Conservation (phyloP, 2,888 invertebrate genomes). For the Idaea dimidiata region DNA sequence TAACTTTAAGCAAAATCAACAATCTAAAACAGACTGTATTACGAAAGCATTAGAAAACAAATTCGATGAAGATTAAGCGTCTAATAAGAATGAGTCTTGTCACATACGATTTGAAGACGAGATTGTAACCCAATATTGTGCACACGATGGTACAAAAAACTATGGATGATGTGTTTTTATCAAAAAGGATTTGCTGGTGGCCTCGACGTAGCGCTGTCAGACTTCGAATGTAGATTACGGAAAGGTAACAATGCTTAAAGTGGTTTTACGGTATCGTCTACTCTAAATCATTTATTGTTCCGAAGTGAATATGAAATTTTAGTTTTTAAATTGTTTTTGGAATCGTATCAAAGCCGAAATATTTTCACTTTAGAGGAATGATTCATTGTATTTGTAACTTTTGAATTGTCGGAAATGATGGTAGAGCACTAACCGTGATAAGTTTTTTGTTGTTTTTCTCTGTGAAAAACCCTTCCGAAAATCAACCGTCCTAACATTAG, state of each 20-base stretch:
- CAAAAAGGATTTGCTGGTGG: slow-evolving; percentile 54
- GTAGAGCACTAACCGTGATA: no score
- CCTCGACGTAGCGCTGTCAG: slow-evolving; percentile 16
- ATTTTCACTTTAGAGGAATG: no score
- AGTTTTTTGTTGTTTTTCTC: no score
- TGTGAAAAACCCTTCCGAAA: no score
- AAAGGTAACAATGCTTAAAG: neutral
- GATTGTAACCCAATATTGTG: slow-evolving; percentile 65
- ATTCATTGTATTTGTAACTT: no score
- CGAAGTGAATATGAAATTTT: neutral
- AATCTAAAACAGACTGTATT: slow-evolving; percentile 23
- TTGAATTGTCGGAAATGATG: no score
- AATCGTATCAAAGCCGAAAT: no score
- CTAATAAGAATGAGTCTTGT: slow-evolving; percentile 28
- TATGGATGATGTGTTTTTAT: slow-evolving; percentile 50
- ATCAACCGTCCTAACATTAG: no score
- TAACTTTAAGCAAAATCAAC: slow-evolving; percentile 24
- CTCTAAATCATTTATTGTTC: neutral
- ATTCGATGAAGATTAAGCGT: slow-evolving; percentile 21
- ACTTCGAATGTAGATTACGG: neutral
- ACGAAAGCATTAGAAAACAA: slow-evolving; percentile 18
- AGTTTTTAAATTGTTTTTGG: neutral
- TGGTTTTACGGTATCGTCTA: neutral
- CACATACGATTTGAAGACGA: slow-evolving; percentile 43
- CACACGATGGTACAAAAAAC: slow-evolving; percentile 59